Evolutionary conservation across 2,113 vertebrate genomes (phyloP), one percentile per base, ranked within the genome.

Genomic region (Mormyrus lacerda): DNA sequence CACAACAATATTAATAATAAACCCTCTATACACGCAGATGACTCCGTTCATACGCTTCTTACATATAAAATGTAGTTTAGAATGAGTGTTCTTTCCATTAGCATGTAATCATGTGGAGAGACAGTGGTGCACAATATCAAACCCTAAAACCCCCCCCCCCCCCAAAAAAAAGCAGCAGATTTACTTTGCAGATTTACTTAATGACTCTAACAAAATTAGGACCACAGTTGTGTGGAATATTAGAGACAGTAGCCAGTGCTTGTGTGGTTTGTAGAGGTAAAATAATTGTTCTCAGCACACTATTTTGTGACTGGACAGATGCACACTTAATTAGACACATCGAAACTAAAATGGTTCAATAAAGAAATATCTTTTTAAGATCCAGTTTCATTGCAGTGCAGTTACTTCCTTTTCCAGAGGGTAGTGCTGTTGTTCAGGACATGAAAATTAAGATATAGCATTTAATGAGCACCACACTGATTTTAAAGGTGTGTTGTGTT

Each of bases 401-500:
- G 35, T 89, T 85, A 31, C 69, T 61, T 58, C 47, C 11, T 83
- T 89, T 61, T 15, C 79, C 88, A 89, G 35, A 89, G 76, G 51
- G 88, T 84, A n/a, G 88, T 61, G 79, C 88, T 89, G 79, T 89
- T 89, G 88, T 61, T 89, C 39, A 48, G 35, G 9, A 76, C 50
- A 24, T 47, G 6, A n/a, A 47, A n/a, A 42, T 44, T 45, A 45
- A 35, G 69, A 35, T 35, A 35, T 76, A 39, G 27, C 27, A 76
- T 5, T 17, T 27, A 65, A 10, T 39, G 13, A 17, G 69, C 17
- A 35, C 13, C 69, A 6, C 17, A 39, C 69, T 31, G 31, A 69
- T 31, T 69, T 69, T 69, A 31, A 69, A 27, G 31, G 27, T 31
- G 31, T 69, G 61, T 31, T 69, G 61, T 15, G 61, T 69, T 31